phyloP scores from a whole-genome alignment of 2,797 vertebrate species.

The Neostethus bicornis region DNA sequence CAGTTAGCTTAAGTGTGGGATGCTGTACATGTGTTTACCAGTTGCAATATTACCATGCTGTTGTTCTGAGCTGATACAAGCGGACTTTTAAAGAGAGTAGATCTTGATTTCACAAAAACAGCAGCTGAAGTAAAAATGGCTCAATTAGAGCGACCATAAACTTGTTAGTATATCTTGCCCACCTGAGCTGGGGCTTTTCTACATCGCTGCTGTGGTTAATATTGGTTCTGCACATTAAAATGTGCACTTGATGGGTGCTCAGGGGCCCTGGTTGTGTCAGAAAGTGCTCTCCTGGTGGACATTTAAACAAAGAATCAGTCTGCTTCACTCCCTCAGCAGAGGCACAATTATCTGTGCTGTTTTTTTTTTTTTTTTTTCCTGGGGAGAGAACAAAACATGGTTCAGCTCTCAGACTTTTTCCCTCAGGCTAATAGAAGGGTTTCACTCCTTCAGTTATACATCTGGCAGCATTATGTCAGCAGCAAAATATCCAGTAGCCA shows the following conservation, averaged over 20 bases:
- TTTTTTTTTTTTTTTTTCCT: conserved; percentile 55
- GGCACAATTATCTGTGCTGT: conserved; percentile 75
- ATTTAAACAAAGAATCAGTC: conserved; percentile 79
- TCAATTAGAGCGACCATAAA: conserved; percentile 80
- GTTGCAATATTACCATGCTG: conserved; percentile 55
- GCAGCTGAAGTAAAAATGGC: conserved; percentile 78
- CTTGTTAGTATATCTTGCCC: conserved; percentile 69
- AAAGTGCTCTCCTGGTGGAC: conserved; percentile 79
- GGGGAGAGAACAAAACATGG: conserved; percentile 69
- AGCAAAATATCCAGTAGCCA: conserved; percentile 62
- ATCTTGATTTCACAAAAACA: conserved; percentile 71
- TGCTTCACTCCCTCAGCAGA: conserved; percentile 67
- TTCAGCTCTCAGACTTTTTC: conserved; percentile 48
- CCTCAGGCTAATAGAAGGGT: conserved; percentile 71
- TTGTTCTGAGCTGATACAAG: conserved; percentile 55
- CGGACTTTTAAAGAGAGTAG: conserved; percentile 56
- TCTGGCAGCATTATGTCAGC: conserved; percentile 62
- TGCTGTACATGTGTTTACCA: conserved; percentile 41
- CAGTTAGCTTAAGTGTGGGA: conserved; percentile 38
- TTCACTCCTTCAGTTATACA: conserved; percentile 58
- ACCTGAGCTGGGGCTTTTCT: conserved; percentile 55
- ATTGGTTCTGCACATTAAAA: conserved; percentile 79
- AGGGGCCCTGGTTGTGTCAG: conserved; percentile 71
- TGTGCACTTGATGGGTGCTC: conserved; percentile 71
- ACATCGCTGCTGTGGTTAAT: conserved; percentile 71